Base-by-base conservation (phyloP, 2,888 invertebrate species). In the Electrophaes corylata region DNA sequence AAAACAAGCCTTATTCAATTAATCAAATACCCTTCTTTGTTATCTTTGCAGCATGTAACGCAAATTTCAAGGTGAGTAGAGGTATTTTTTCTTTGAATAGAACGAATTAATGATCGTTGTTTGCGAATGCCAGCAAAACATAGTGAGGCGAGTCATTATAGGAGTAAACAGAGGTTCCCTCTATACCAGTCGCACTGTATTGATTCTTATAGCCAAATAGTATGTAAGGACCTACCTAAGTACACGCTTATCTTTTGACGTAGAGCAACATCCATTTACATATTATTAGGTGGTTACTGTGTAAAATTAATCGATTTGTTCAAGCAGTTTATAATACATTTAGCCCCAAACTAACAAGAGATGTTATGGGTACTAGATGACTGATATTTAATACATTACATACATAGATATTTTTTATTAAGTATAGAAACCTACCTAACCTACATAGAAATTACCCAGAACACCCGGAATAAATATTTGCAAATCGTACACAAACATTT, bases 11-110 rank as follows among this genome's bases (percentile, higher is more conserved):
- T 40, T 44, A 64, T 62, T 58, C 49, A 60, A 67, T 67, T 60
- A 63, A 67, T 67, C 65, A 67, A 45, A 33, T 18, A 31, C 43
- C 49, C 56, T 51, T 58, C 64, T 61, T 65, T 65, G 64, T 66
- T 50, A 43, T 52, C 54, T 60, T 50, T 56, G 43, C 44, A 10
- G 20, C 29, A 49, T 51, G 47, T 65, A 58, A 48, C 41, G 45
- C 50, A 49, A 62, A 57, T 47, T 58, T 45, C 67, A 67, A 67
- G 67, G 67, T 67, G 65, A 67, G 58, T 43, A 23, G 58, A 60
- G 56, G 61, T 12, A 55, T 65, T 63, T 51, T 59, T 62, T 56
- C 48, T 53, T 48, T 50, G 50, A 59, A 57, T 44, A 58, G 54
- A 10, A 55, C 31, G 57, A 64, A 65, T 67, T 63, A 65, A 67